Percentiles rank a stretch among this genome's conserved stretches.
These are phyloP conservation scores for Moxostoma hubbsi DNA, from an alignment of 2,797 vertebrate species.

Conservation along the genomic window DNA sequence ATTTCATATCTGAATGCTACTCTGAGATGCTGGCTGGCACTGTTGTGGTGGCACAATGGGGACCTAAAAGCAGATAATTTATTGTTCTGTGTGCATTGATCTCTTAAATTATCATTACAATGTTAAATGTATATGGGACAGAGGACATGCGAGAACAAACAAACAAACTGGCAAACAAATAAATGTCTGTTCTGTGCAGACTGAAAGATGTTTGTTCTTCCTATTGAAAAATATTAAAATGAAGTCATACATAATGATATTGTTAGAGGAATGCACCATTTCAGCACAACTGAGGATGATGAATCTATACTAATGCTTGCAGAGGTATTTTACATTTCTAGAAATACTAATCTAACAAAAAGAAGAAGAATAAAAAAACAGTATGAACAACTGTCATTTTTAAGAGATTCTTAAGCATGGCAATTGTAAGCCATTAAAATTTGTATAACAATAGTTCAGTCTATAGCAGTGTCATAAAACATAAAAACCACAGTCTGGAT, in stretches of 20 bases:
- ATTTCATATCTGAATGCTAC: no score
- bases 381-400: neutral
- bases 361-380: neutral
- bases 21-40: no score
- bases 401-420: neutral
- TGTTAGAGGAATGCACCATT: neutral
- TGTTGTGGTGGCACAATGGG: no score
- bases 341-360: neutral
- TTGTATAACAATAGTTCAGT: neutral
- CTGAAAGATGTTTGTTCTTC: neutral
- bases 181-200: neutral
- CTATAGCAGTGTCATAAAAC: neutral
- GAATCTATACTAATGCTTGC: neutral
- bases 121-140: neutral
- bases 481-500: neutral
- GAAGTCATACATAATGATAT: neutral
- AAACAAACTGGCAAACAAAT: neutral
- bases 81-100: no score
- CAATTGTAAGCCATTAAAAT: constrained; percentile 11
- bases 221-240: neutral
- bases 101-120: neutral
- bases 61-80: no score
- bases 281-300: neutral
- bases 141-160: neutral
- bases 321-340: neutral